phyloP scores from a whole-genome alignment of 2,113 vertebrate species.

The Mirza zaza region DNA sequence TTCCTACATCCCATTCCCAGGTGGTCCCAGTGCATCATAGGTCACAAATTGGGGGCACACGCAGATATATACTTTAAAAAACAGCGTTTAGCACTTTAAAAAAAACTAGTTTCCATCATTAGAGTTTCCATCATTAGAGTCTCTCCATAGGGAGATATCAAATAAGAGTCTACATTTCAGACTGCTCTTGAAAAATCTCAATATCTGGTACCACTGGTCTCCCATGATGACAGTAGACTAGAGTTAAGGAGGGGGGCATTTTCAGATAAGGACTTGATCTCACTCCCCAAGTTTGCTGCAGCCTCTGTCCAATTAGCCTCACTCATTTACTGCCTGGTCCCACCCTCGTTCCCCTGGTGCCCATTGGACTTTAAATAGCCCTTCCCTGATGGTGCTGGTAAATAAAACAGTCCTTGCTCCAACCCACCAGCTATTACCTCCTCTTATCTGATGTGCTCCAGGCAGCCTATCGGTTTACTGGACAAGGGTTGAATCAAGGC shows the following conservation, averaged over 20 bases:
- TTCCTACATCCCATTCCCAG: neutral
- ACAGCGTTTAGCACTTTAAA: neutral
- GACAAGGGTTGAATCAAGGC: constrained; percentile 45
- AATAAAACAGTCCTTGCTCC: constrained; percentile 3
- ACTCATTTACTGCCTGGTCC: neutral
- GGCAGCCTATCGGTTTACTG: neutral
- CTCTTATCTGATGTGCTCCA: constrained; percentile 58
- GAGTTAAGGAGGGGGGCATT: neutral
- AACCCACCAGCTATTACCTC: neutral
- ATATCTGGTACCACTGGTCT: neutral
- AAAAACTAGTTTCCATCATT: neutral
- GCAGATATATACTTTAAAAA: neutral
- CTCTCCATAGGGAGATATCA: neutral
- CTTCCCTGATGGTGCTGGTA: neutral
- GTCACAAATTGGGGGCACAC: neutral
- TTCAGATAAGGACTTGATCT: neutral
- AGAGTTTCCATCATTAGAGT: neutral
- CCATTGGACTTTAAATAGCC: neutral
- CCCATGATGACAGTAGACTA: neutral
- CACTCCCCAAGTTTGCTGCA: neutral
- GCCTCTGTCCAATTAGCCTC: neutral
- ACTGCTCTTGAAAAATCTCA: neutral
- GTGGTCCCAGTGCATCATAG: neutral
- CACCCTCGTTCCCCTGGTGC: neutral
- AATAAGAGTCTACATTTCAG: neutral